phyloP scores from a whole-genome alignment of 2,113 vertebrate species.

The Synodontis membranacea region DNA sequence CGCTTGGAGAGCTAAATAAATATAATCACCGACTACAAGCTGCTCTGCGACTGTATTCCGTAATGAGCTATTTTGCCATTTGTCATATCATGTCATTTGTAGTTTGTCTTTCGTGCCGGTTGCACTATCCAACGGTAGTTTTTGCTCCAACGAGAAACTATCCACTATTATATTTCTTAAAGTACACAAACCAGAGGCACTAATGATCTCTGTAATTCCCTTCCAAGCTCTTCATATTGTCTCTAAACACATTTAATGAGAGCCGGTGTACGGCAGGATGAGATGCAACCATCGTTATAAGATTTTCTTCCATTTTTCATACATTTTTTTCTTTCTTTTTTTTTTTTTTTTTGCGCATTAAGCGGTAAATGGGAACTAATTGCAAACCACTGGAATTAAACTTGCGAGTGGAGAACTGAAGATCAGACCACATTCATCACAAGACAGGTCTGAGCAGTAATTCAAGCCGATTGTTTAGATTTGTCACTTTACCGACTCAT shows the following conservation, averaged over 20 bases:
- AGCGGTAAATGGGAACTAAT: not conserved
- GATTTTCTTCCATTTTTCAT: not conserved
- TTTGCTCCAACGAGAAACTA: not conserved
- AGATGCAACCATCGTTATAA: not conserved
- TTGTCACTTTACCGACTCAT: not conserved
- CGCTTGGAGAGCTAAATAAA: slow-evolving; percentile 20
- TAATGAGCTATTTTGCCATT: not conserved
- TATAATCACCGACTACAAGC: not conserved
- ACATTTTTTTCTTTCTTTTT: too few relatives aligned
- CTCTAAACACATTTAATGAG: not conserved
- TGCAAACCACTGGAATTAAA: not conserved
- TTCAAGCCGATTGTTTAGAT: not conserved
- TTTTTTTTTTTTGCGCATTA: too few relatives aligned
- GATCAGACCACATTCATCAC: not conserved
- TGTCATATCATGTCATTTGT: too few relatives aligned
- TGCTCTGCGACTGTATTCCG: not conserved
- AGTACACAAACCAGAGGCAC: not conserved
- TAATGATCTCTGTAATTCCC: not conserved
- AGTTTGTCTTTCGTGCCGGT: not conserved
- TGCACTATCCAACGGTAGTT: not conserved
- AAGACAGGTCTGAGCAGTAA: not conserved
- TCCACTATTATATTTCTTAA: not conserved
- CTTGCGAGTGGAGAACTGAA: not conserved
- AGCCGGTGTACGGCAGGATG: not conserved
- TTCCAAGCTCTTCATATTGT: not conserved